phyloP scores from a whole-genome alignment of 2,888 invertebrate species.

The Rapana venosa region DNA sequence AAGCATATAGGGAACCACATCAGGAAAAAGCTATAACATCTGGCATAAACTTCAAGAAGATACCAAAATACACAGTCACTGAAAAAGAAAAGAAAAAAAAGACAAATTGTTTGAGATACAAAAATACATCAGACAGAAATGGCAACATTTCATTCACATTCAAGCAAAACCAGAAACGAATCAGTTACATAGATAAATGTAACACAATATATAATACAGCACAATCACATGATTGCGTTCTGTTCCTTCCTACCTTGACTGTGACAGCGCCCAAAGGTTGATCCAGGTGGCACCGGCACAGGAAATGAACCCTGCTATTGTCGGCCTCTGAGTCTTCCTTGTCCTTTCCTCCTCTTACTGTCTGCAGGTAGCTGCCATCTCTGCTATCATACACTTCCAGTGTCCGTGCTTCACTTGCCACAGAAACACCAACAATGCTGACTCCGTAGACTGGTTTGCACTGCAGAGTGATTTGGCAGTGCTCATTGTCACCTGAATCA shows the following conservation, averaged over 20 bases:
- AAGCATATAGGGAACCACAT: too few relatives aligned
- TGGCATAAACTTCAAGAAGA: too few relatives aligned
- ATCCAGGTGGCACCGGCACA: slow-evolving; percentile 25
- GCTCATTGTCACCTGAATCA: not conserved
- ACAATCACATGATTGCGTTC: not conserved
- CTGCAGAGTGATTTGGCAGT: slow-evolving; percentile 22
- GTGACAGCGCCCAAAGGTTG: not conserved
- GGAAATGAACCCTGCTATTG: slow-evolving; percentile 34
- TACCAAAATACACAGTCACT: not conserved
- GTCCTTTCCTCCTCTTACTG: slow-evolving; percentile 32
- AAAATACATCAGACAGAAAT: not conserved
- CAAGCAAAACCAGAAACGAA: too few relatives aligned
- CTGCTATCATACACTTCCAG: slow-evolving; percentile 33
- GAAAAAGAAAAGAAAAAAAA: not conserved
- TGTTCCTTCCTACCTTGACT: slow-evolving; percentile 26
- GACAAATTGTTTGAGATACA: not conserved
- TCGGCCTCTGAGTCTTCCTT: slow-evolving; percentile 41
- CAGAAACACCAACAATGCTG: not conserved
- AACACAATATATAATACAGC: not conserved
- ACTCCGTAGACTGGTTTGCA: slow-evolving; percentile 23
- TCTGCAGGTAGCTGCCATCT: slow-evolving; percentile 34
- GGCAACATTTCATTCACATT: too few relatives aligned
- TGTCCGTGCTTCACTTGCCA: slow-evolving; percentile 39
- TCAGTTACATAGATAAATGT: too few relatives aligned
- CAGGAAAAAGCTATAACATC: too few relatives aligned